Evolutionary conservation across 23 tunicate species (phyloP).

Genomic region (Halocynthia aurantium): DNA sequence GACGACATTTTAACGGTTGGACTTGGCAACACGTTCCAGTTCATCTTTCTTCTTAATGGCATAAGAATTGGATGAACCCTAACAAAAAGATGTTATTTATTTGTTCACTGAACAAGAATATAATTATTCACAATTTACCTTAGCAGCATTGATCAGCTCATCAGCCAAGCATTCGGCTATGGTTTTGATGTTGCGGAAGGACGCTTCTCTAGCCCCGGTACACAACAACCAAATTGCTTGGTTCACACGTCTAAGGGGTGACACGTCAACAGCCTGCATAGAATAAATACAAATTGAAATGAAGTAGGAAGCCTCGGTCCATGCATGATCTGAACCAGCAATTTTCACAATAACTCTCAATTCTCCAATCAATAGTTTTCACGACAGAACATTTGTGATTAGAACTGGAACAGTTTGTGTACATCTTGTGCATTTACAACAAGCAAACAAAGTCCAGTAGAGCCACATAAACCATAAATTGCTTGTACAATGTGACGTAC

Average conservation of each 20-base stretch:
- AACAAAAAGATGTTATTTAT: neutral
- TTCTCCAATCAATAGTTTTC: too few species aligned
- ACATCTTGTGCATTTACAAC: too few species aligned
- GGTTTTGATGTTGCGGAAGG: slow-evolving; percentile 97
- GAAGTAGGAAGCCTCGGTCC: too few species aligned
- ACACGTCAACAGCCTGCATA: slow-evolving; percentile 90
- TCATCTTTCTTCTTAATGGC: slow-evolving; percentile 99
- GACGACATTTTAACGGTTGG: slow-evolving; percentile 83
- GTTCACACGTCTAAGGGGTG: slow-evolving; percentile 98
- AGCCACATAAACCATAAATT: too few species aligned
- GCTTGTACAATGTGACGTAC: slow-evolving; percentile 6
- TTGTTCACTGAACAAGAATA: neutral
- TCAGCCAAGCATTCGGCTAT: slow-evolving; percentile 98
- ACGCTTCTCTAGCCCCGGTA: slow-evolving; percentile 93
- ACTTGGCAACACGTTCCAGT: slow-evolving; percentile 97
- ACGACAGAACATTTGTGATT: too few species aligned
- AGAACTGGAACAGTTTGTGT: too few species aligned
- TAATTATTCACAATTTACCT: slow-evolving; percentile 24
- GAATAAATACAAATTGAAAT: too few species aligned
- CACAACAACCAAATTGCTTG: slow-evolving; percentile 98
- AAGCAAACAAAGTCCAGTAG: too few species aligned
- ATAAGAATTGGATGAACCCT: slow-evolving; percentile 94
- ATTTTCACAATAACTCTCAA: too few species aligned
- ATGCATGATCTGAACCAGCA: too few species aligned
- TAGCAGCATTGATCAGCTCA: slow-evolving; percentile 92